phyloP scores from a whole-genome alignment of 2,797 vertebrate species.

The Tenualosa ilisha region DNA sequence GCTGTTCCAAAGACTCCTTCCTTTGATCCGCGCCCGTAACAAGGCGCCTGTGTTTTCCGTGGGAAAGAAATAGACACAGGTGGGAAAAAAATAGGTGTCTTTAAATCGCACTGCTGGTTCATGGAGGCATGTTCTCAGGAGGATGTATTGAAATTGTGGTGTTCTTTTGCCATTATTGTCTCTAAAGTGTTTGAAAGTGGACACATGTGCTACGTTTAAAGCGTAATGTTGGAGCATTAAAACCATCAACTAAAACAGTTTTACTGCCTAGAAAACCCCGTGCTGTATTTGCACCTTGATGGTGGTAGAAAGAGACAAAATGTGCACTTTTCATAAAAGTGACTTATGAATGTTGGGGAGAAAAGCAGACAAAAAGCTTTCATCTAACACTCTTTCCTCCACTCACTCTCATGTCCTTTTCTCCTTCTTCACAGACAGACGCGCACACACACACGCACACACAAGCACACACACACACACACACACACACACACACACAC shows the following conservation, averaged over 20 bases:
- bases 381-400: background rate
- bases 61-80: background rate
- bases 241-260: background rate
- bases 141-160: background rate
- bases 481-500: slow-evolving; percentile 22
- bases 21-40: slow-evolving; percentile 16
- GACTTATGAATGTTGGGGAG: background rate
- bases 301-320: background rate
- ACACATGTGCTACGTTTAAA: background rate
- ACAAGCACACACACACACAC: slow-evolving; percentile 24
- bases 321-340: background rate
- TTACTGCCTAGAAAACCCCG: background rate
- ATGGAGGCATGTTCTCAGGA: background rate
- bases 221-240: background rate
- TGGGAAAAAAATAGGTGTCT: background rate
- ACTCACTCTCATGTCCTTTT: background rate
- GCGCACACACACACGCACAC: slow-evolving; percentile 29
- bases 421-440: background rate
- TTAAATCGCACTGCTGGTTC: background rate
- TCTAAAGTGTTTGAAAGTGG: background rate
- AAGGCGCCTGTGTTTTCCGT: background rate
- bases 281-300: background rate
- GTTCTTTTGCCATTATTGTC: background rate
- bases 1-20: background rate
- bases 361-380: background rate